Conservation (phyloP, 1,140 invertebrate species). For the Trichogramma pretiosum region DNA sequence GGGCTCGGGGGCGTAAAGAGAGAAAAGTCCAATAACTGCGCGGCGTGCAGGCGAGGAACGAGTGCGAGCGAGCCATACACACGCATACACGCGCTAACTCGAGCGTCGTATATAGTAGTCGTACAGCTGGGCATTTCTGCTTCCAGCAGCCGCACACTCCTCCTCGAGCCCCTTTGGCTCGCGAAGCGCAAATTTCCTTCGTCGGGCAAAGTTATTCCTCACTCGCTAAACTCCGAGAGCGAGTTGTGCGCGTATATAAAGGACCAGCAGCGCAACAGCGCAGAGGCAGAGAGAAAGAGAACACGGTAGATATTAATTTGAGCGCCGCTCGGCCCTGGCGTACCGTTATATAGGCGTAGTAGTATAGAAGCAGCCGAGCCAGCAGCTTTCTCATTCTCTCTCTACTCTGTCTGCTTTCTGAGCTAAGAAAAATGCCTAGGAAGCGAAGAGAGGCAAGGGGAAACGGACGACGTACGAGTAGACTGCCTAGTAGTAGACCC, state of each 20-base stretch:
- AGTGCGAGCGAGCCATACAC: constrained; percentile 3
- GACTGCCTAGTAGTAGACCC: not conserved
- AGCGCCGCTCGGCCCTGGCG: too few relatives aligned
- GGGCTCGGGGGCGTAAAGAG: constrained; percentile 3
- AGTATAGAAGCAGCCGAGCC: too few relatives aligned
- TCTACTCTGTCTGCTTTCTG: too few relatives aligned
- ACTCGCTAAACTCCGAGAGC: constrained; percentile 2
- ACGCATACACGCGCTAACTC: too few relatives aligned
- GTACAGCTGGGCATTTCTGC: too few relatives aligned
- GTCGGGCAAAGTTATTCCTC: constrained; percentile 20
- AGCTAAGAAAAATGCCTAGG: constrained; percentile 42
- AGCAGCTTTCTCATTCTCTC: too few relatives aligned
- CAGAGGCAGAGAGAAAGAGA: too few relatives aligned
- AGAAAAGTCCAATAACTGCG: constrained; percentile 8
- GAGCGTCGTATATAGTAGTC: too few relatives aligned
- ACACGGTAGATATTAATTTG: too few relatives aligned
- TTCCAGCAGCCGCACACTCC: constrained; percentile 3
- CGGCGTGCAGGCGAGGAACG: not conserved
- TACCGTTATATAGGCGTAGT: too few relatives aligned
- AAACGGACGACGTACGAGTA: not conserved
- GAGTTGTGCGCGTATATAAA: not conserved
- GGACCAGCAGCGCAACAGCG: too few relatives aligned
- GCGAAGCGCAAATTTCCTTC: constrained; percentile 21
- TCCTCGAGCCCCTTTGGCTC: not conserved
- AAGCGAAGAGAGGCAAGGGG: constrained; percentile 6